Evolutionary conservation across 2,113 vertebrate genomes (phyloP).

Genomic region (Motacilla tschutschensis): DNA sequence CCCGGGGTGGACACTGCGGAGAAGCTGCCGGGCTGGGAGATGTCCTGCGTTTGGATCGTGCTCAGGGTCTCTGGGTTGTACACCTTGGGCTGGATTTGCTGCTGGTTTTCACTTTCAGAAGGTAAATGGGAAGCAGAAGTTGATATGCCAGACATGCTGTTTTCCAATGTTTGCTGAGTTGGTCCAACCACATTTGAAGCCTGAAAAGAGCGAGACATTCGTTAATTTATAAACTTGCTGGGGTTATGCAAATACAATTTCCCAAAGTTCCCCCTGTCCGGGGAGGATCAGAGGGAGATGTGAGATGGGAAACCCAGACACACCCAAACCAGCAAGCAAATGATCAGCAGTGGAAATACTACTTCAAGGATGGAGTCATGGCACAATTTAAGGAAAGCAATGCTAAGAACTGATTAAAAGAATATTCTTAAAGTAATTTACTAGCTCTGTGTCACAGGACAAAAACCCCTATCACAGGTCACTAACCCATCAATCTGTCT

Average conservation of each 20-base stretch:
- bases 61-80: conserved; percentile 82
- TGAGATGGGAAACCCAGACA: background rate
- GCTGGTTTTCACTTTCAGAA: conserved; percentile 83
- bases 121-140: conserved; percentile 80
- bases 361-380: background rate
- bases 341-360: background rate
- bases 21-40: conserved; percentile 79
- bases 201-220: conserved; percentile 49
- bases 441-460: background rate
- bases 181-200: conserved; percentile 81
- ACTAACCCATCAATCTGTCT: background rate
- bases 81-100: conserved; percentile 75
- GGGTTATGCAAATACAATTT: background rate
- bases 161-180: conserved; percentile 82
- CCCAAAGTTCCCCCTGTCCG: background rate
- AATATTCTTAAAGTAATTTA: background rate
- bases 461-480: background rate
- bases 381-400: background rate
- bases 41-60: conserved; percentile 89
- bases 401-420: background rate
- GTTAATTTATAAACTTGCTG: background rate
- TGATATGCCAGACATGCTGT: conserved; percentile 74
- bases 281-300: background rate
- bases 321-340: background rate
- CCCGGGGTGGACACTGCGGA: conserved; percentile 70